A percentile compares a stretch with the other conserved stretches of the same genome.
Conservation (phyloP, 2,888 invertebrate species). For the Uloborus plumipes region DNA sequence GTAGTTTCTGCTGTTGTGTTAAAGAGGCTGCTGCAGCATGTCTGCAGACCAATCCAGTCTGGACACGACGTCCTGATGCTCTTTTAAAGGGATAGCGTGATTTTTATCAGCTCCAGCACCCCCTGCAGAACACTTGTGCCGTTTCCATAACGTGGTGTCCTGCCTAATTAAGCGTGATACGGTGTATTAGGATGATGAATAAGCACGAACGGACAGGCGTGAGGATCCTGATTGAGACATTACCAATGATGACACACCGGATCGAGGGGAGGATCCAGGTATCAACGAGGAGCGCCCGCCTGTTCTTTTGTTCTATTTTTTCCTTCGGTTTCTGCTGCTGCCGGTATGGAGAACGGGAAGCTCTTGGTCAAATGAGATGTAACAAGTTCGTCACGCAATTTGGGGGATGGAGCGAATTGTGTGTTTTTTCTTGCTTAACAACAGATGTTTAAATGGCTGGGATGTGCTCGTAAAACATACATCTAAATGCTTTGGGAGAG, state of each 20-base stretch:
- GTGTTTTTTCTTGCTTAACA: too few relatives aligned
- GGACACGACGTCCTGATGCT: too few relatives aligned
- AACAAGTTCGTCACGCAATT: conserved; percentile 2
- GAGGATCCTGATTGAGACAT: conserved; percentile 55
- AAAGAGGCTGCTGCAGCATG: too few relatives aligned
- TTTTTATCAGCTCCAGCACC: conserved; percentile 29
- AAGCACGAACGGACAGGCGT: conserved; percentile 35
- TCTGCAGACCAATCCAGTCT: too few relatives aligned
- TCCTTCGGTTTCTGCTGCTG: background rate
- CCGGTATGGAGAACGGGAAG: background rate
- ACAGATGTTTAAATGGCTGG: too few relatives aligned
- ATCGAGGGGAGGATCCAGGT: conserved; percentile 12
- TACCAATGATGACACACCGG: conserved; percentile 46
- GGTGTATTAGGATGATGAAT: conserved; percentile 50
- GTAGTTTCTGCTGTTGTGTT: too few relatives aligned
- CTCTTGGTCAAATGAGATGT: conserved; percentile 1
- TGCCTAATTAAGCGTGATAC: conserved; percentile 52
- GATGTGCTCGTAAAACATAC: too few relatives aligned
- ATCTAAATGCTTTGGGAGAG: too few relatives aligned
- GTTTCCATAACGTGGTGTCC: conserved; percentile 41
- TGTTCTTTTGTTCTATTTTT: conserved; percentile 1
- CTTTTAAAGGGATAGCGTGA: conserved; percentile 21
- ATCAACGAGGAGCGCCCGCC: conserved; percentile 20
- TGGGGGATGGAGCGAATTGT: background rate
- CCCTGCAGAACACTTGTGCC: conserved; percentile 36